Conservation (phyloP, 2,113 vertebrate genomes). For the Uria aalge region DNA sequence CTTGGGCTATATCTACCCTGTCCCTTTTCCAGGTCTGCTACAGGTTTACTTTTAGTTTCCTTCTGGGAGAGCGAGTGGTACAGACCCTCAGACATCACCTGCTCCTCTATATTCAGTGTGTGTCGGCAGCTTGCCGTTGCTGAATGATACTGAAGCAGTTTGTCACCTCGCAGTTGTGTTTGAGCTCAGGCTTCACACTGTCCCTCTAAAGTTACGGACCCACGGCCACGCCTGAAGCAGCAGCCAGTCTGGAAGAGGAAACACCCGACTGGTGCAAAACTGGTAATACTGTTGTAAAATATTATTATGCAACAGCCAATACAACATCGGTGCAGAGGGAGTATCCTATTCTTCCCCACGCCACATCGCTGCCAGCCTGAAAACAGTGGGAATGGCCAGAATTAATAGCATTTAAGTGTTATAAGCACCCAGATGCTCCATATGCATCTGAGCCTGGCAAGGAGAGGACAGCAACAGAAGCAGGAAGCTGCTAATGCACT, state of each 20-base stretch:
- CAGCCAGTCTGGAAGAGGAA: not conserved
- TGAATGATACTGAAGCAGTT: not conserved
- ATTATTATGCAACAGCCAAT: not conserved
- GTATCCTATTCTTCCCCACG: not conserved
- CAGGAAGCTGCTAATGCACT: not conserved
- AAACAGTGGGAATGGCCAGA: not conserved
- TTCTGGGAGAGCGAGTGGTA: not conserved
- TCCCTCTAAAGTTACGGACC: not conserved
- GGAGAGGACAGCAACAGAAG: not conserved
- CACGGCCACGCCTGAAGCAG: not conserved
- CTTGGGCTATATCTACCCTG: not conserved
- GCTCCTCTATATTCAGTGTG: not conserved
- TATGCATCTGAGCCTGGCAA: not conserved
- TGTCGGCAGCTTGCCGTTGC: not conserved
- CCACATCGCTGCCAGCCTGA: fast-evolving
- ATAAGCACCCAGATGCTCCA: not conserved
- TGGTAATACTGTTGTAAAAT: not conserved
- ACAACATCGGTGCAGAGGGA: not conserved
- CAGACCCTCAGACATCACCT: not conserved
- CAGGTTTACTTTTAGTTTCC: not conserved
- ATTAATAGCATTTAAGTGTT: not conserved
- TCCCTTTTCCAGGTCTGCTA: not conserved
- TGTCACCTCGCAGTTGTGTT: not conserved
- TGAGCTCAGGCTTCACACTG: not conserved
- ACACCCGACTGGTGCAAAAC: not conserved